Percentiles rank a stretch among this genome's conserved stretches.
These are phyloP conservation scores for Bombyx mori DNA, from an alignment of 1,140 invertebrate genomes.

Conservation along the genomic window DNA sequence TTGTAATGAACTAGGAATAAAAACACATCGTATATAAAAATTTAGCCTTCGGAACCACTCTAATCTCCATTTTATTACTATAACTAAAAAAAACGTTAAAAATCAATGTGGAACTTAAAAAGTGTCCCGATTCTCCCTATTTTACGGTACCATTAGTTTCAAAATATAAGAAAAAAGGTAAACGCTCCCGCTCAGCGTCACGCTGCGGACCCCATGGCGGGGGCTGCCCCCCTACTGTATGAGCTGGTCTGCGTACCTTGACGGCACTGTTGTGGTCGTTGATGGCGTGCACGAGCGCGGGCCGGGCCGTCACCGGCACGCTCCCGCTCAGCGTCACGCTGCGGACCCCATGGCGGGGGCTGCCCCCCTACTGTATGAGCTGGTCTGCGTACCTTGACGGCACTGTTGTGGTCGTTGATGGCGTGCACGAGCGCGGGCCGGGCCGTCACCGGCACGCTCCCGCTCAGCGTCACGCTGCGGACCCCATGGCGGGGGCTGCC, in stretches of 20 bases:
- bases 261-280: conserved; percentile 74
- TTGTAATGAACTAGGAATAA: too few species aligned
- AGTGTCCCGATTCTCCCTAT: background rate
- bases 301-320: conserved; percentile 75
- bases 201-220: conserved; percentile 66
- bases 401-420: conserved; percentile 77
- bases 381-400: conserved; percentile 50
- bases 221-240: conserved; percentile 74
- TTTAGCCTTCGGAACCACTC: too few species aligned
- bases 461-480: conserved; percentile 76
- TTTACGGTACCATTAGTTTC: background rate
- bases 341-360: conserved; percentile 70
- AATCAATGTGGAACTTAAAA: too few species aligned
- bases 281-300: conserved; percentile 79
- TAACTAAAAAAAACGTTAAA: too few species aligned
- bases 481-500: conserved; percentile 74
- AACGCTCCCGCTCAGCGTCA: conserved; percentile 77
- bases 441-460: conserved; percentile 75
- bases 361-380: conserved; percentile 69
- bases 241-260: conserved; percentile 37
- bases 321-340: conserved; percentile 78
- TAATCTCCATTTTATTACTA: too few species aligned
- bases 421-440: conserved; percentile 77
- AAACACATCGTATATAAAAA: too few species aligned
- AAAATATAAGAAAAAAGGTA: too few species aligned